These are phyloP conservation scores for Venustaconcha ellipsiformis DNA, from an alignment of 1,140 invertebrate species.

Conservation along the genomic window DNA sequence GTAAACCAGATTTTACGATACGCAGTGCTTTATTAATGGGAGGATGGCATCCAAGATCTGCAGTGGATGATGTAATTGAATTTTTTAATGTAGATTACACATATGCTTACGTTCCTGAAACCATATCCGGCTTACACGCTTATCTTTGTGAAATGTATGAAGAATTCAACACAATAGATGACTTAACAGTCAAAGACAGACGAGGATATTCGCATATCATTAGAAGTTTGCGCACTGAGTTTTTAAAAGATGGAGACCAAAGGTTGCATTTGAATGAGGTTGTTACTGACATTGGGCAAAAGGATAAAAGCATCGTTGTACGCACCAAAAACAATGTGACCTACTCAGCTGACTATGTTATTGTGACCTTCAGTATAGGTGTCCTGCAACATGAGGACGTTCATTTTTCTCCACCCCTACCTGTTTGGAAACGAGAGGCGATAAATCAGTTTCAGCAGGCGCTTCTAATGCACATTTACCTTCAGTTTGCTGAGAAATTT, in stretches of 20 bases:
- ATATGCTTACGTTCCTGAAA: neutral
- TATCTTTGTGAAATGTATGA: slow-evolving; percentile 1
- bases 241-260: neutral
- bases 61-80: slow-evolving; percentile 21
- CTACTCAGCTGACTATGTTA: slow-evolving; percentile 11
- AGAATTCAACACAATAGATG: slow-evolving; percentile 9
- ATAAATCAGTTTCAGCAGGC: slow-evolving; percentile 22
- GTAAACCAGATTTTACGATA: slow-evolving; percentile 12
- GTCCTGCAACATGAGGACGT: slow-evolving; percentile 22
- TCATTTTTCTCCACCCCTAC: slow-evolving; percentile 8
- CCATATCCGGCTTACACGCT: slow-evolving; percentile 9
- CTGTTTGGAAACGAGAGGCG: slow-evolving; percentile 8
- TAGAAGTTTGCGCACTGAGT: neutral
- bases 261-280: slow-evolving; percentile 10
- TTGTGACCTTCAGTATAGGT: slow-evolving; percentile 29
- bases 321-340: slow-evolving; percentile 5
- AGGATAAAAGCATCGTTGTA: neutral
- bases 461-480: slow-evolving; percentile 14
- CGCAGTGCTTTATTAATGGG: slow-evolving; percentile 5
- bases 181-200: slow-evolving; percentile 17
- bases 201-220: slow-evolving; percentile 9
- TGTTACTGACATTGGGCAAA: slow-evolving; percentile 7
- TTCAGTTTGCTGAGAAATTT: slow-evolving; percentile 19
- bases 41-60: slow-evolving; percentile 9
- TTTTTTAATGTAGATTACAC: slow-evolving; percentile 12